Evolutionary conservation across 2,797 vertebrate species (phyloP), one percentile per base, ranked within the genome.

Genomic region (Psittacula derbiana): DNA sequence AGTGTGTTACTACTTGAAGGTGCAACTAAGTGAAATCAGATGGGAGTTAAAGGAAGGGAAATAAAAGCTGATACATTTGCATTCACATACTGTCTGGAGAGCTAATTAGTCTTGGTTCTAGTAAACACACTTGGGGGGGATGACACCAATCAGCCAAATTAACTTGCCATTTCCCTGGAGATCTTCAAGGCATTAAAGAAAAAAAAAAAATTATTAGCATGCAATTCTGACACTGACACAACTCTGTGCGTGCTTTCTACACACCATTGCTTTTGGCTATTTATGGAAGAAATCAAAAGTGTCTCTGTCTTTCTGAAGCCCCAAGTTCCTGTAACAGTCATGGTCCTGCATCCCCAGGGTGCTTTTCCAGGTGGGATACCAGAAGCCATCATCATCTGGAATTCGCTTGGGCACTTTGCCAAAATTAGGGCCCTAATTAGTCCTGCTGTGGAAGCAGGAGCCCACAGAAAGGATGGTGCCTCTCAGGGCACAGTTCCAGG

Each of bases 51-150:
- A 50, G 38, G 33, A 86, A 79, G 36, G 36, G 58, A 92, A 95
- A 88, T 44, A 84, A 84, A 93, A 66, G 24, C 16, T 18, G 12
- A 6, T 55, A 49, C 28, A 36, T 84, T 94, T 93, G 70, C 62
- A 62, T 31, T 69, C 62, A 75, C n/a, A 19, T 28, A 33, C 30
- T 31, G 8, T 73, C 64, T 41, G 50, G 66, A 88, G 70, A 75
- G 62, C 18, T 84, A 79, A 88, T 94, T 90, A 88, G 30, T 33
- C 62, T 78, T 60, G 16, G 19, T 79, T 90, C 85, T 82, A 47
- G 23, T 50, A 72, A 90, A 88, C 30, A 66, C 27, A 13, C 41
- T 71, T 67, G 1, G 8, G 46, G 57, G 10, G 10, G 64, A 43
- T 1, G 18, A 70, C 44, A 84, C 62, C 50, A 78, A 62, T 81